phyloP scores from a whole-genome alignment of 2,797 vertebrate species.

The Hyperoplus lanceolatus region DNA sequence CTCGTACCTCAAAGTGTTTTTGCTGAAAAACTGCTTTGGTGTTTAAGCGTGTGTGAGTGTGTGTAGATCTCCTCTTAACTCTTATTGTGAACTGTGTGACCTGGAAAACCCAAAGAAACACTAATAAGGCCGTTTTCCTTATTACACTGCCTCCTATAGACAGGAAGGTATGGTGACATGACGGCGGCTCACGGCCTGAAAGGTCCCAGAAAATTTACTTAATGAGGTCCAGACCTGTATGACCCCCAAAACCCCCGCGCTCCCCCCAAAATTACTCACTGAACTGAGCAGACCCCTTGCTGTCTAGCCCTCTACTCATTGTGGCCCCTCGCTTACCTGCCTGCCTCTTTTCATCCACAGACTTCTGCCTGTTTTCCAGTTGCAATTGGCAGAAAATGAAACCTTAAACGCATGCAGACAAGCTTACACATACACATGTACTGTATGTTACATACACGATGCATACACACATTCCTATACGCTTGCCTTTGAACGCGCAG shows the following conservation, averaged over 20 bases:
- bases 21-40: slow-evolving; percentile 25
- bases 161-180: slow-evolving; percentile 57
- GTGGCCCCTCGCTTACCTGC: slow-evolving; percentile 42
- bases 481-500: neutral
- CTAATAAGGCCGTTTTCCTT: slow-evolving; percentile 51
- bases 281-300: slow-evolving; percentile 40
- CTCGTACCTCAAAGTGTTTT: slow-evolving; percentile 34
- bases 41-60: neutral
- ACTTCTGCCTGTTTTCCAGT: slow-evolving; percentile 20
- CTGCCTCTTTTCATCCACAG: slow-evolving; percentile 4
- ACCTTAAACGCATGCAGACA: slow-evolving; percentile 26
- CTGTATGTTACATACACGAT: neutral
- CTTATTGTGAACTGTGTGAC: slow-evolving; percentile 44
- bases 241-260: slow-evolving; percentile 27
- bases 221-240: slow-evolving; percentile 69
- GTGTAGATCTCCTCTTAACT: slow-evolving; percentile 26
- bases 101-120: slow-evolving; percentile 39
- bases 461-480: neutral
- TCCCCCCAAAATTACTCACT: slow-evolving; percentile 50
- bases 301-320: slow-evolving; percentile 9
- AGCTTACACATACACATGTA: neutral
- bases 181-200: slow-evolving; percentile 51
- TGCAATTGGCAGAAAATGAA: slow-evolving; percentile 35
- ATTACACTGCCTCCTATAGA: slow-evolving; percentile 36
- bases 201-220: slow-evolving; percentile 67